These are phyloP conservation scores for Drosophila diplacantha DNA, from an alignment of 2,888 invertebrate genomes.

Conservation along the genomic window DNA sequence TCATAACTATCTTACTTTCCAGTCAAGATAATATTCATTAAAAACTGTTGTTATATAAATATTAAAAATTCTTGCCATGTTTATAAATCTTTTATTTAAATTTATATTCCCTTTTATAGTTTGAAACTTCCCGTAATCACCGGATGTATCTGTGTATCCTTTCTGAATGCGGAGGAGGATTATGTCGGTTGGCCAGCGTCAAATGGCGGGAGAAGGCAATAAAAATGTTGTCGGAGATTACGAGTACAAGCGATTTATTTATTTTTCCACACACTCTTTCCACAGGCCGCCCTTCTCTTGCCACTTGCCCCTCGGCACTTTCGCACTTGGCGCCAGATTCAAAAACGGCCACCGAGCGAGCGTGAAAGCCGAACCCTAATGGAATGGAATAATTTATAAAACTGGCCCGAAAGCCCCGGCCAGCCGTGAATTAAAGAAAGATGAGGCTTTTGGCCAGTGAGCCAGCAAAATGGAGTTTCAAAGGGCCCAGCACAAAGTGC, in stretches of 20 bases:
- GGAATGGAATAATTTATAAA: conserved; percentile 47
- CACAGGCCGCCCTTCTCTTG: background rate
- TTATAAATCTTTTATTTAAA: background rate
- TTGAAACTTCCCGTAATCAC: conserved; percentile 10
- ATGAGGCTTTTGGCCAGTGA: conserved; percentile 16
- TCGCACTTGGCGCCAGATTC: conserved; percentile 11
- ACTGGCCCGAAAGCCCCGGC: conserved; percentile 14
- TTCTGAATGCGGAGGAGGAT: conserved; percentile 40
- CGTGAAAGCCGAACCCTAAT: conserved; percentile 40
- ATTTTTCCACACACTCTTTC: conserved; percentile 40
- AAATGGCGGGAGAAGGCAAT: conserved; percentile 38
- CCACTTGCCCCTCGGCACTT: background rate
- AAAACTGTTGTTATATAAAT: background rate
- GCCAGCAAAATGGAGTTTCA: conserved; percentile 32
- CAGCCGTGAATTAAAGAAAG: conserved; percentile 17
- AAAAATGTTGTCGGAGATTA: conserved; percentile 51
- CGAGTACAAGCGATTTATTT: conserved; percentile 54
- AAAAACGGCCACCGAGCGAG: conserved; percentile 7
- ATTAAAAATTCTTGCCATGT: no score
- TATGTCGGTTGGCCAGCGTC: conserved; percentile 35
- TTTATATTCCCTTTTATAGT: background rate
- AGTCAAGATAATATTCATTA: background rate
- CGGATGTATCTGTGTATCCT: conserved; percentile 18
- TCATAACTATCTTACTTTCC: background rate
- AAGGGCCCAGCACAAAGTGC: conserved; percentile 11